Percentiles rank a stretch among this genome's conserved stretches.
Conservation (phyloP, 2,888 invertebrate species). For the Eretmocerus hayati region DNA sequence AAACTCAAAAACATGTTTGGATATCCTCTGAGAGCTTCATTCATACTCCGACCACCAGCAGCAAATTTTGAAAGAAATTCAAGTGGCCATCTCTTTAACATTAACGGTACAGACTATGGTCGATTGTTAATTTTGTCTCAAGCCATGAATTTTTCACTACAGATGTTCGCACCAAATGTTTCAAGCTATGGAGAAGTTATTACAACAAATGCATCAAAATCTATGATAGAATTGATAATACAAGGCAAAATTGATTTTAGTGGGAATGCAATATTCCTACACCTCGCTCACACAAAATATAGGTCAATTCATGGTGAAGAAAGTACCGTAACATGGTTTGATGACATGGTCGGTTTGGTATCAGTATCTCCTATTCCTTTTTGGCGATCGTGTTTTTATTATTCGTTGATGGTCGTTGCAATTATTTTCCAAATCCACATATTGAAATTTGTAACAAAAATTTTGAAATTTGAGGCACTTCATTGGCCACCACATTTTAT, state of each 20-base stretch:
- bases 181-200: background rate
- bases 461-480: background rate
- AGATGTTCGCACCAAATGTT: background rate
- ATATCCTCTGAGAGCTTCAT: slow-evolving; percentile 15
- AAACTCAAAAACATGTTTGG: slow-evolving; percentile 25
- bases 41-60: slow-evolving; percentile 6
- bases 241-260: background rate
- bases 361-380: background rate
- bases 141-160: background rate
- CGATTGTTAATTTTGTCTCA: background rate
- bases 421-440: background rate
- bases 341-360: background rate
- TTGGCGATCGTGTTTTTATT: background rate
- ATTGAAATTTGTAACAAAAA: background rate
- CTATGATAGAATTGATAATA: background rate
- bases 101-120: slow-evolving; percentile 1
- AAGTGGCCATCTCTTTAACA: background rate
- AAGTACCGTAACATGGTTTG: background rate
- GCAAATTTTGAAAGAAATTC: background rate
- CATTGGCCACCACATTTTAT: background rate
- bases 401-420: background rate
- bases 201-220: too few relatives aligned
- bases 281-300: background rate
- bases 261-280: background rate
- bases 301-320: background rate